Conservation (phyloP, 2,113 vertebrate genomes). For the Camelus dromedarius region DNA sequence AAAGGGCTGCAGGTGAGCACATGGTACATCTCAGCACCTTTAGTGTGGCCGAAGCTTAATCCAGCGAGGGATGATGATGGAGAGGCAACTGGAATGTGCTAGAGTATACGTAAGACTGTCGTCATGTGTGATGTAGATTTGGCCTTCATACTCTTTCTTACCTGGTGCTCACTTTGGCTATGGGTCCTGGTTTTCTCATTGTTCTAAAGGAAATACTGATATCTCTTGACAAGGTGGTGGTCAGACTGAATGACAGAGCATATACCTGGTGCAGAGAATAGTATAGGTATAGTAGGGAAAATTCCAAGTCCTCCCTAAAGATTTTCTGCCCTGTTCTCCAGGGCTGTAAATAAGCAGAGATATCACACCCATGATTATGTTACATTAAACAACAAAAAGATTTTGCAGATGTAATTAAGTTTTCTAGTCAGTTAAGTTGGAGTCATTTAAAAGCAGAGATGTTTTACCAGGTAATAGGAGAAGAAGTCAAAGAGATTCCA, state of each 20-base stretch:
- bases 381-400: neutral
- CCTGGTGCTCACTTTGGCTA: neutral
- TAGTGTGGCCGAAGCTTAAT: neutral
- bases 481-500: neutral
- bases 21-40: neutral
- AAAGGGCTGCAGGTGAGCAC: neutral
- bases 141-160: neutral
- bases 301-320: neutral
- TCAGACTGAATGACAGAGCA: neutral
- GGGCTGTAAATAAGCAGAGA: neutral
- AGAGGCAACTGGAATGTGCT: neutral
- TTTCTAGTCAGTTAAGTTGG: neutral
- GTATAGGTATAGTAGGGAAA: neutral
- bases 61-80: neutral
- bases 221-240: neutral
- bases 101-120: rapidly evolving
- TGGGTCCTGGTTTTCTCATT: neutral
- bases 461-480: neutral
- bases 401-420: neutral
- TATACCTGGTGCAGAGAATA: neutral
- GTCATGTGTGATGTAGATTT: neutral
- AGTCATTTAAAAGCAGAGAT: constrained; percentile 19
- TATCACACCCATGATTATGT: neutral
- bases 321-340: neutral
- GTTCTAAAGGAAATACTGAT: neutral